Evolutionary conservation across 1,140 invertebrate species (phyloP).

Genomic region (Drosophila arizonae): DNA sequence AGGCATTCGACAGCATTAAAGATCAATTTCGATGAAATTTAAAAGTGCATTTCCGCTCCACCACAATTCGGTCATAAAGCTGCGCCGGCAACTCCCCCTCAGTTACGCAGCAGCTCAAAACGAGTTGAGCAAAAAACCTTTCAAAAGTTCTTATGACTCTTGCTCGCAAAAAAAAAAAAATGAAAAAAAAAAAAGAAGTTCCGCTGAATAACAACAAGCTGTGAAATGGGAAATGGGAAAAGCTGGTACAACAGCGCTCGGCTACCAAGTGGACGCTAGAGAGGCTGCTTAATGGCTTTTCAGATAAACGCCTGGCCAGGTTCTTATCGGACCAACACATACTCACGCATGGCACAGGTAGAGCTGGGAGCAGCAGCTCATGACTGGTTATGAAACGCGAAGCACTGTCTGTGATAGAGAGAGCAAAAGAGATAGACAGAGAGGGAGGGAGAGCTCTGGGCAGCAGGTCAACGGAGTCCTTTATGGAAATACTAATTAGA

Average conservation of each 20-base stretch:
- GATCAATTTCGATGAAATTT: conserved; percentile 77
- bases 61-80: conserved; percentile 48
- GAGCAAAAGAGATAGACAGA: neutral
- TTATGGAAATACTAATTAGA: conserved; percentile 59
- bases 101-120: conserved; percentile 57
- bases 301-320: conserved; percentile 47
- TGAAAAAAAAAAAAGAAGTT: conserved; percentile 7
- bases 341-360: conserved; percentile 2
- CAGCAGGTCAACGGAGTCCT: conserved; percentile 16
- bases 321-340: conserved; percentile 17
- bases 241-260: conserved; percentile 14
- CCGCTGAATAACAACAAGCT: conserved; percentile 78
- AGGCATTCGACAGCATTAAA: conserved; percentile 50
- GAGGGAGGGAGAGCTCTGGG: neutral
- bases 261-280: conserved; percentile 24
- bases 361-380: neutral
- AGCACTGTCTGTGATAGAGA: neutral
- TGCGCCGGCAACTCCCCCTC: conserved; percentile 28
- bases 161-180: conserved; percentile 4
- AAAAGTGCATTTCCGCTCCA: conserved; percentile 40
- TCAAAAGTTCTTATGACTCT: conserved; percentile 80
- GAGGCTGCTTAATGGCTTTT: conserved; percentile 62
- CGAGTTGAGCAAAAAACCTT: conserved; percentile 64
- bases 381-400: neutral
- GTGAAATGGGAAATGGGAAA: conserved; percentile 35